phyloP scores from a whole-genome alignment of 2,113 vertebrate genomes.

The Pelobates fuscus region DNA sequence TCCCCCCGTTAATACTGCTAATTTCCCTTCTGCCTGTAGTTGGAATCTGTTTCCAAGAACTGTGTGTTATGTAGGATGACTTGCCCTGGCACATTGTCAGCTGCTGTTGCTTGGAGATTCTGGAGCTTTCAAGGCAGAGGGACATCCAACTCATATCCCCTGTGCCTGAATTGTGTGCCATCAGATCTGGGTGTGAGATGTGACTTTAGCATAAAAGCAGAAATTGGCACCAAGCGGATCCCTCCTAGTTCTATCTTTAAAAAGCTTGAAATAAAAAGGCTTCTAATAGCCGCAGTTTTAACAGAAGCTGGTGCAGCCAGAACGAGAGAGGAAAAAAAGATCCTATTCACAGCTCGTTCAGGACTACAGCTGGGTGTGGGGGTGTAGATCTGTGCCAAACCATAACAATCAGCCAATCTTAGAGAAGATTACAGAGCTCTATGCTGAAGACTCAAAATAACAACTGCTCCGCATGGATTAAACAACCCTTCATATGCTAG shows the following conservation, averaged over 20 bases:
- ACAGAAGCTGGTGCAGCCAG: conserved; percentile 10
- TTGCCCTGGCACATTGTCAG: neutral
- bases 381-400: conserved; percentile 26
- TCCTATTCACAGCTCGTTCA: conserved; percentile 21
- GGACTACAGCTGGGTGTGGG: conserved; percentile 27
- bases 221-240: conserved; percentile 12
- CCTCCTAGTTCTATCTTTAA: conserved; percentile 8
- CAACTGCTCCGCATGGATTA: neutral
- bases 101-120: neutral
- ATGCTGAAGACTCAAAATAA: conserved; percentile 15
- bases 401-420: conserved; percentile 15
- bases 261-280: conserved; percentile 28
- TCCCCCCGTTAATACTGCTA: neutral
- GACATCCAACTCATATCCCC: neutral
- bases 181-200: neutral
- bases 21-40: neutral
- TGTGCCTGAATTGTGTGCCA: neutral
- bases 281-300: conserved; percentile 21
- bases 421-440: neutral
- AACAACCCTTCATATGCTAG: conserved; percentile 5
- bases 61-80: neutral
- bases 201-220: neutral
- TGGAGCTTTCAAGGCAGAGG: neutral
- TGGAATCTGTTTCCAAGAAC: neutral
- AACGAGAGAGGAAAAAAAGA: conserved; percentile 32